Base-by-base conservation (phyloP, 2,888 invertebrate genomes). In the Polia nebulosa region DNA sequence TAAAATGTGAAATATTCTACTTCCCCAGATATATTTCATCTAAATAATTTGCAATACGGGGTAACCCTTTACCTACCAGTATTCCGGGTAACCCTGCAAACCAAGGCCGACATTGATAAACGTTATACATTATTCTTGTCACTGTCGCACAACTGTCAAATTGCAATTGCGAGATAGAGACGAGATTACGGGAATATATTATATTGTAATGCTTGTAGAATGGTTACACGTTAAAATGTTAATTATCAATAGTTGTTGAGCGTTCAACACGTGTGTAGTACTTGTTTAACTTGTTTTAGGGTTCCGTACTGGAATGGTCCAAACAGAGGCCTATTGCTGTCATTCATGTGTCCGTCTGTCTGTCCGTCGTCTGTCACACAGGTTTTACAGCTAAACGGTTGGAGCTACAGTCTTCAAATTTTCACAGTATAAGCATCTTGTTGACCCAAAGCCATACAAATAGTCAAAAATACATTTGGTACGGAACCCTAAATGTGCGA, bases 221-320 rank as follows among this genome's bases (percentile, higher is more conserved):
- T 51, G 6, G 4, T 15, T 51, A n/a, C 9, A 34, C 72, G 17
- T 41, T 3, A 29, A 36, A 22, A 36, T 15, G 11, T 29, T 13
- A 3, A 17, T 13, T 27, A 11, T 8, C 32, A 34, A 64, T 55
- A 29, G 25, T 55, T 51, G 29, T 69, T 29, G 36, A 36, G 57
- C 39, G 47, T 29, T 63, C 32, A 71, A 76, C 67, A 76, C 80
- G 76, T 76, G 78, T 72, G 65, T 61, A 63, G 17, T 57, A 62
- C 63, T 65, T 32, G 58, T 70, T 27, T 53, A 56, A 64, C 64
- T 72, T 72, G 64, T 80, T 76, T 71, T 61, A 6, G n/a, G n/a
- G n/a, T n/a, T n/a, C n/a, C n/a, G n/a, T n/a, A n/a, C n/a, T n/a
- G n/a, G n/a, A n/a, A n/a, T n/a, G n/a, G n/a, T n/a, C n/a, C n/a